These are phyloP conservation scores for Vidua chalybeata DNA, from an alignment of 2,113 vertebrate species.

Conservation along the genomic window DNA sequence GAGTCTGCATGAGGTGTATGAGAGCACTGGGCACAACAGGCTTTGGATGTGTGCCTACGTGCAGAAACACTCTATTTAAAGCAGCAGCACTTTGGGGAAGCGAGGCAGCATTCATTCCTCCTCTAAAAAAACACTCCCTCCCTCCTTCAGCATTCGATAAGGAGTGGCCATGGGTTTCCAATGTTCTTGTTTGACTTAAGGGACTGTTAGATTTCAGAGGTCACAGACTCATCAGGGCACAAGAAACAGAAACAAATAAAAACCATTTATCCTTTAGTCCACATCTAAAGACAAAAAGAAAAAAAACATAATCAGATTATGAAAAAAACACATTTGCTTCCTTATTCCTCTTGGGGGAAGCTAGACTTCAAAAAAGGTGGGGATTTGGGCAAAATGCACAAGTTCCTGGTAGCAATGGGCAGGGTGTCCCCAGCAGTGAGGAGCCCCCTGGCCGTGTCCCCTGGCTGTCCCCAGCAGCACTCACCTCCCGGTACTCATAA, in stretches of 20 bases:
- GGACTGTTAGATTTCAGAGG: conserved; percentile 38
- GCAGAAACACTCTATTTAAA: conserved; percentile 58
- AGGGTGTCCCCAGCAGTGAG: background rate
- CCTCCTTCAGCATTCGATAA: background rate
- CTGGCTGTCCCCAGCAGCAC: conserved; percentile 10
- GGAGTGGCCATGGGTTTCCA: background rate
- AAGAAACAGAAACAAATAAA: conserved; percentile 28
- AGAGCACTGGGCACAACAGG: conserved; percentile 47
- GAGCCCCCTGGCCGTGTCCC: background rate
- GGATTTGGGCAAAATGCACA: background rate
- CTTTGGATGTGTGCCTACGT: conserved; percentile 23
- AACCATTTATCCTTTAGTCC: conserved; percentile 4
- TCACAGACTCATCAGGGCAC: conserved; percentile 2
- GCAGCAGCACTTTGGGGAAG: conserved; percentile 11
- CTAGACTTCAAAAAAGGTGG: background rate
- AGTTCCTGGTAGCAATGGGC: rapidly evolving
- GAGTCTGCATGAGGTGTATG: conserved; percentile 49
- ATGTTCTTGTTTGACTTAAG: conserved; percentile 12
- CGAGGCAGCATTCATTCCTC: background rate
- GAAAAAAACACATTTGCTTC: background rate
- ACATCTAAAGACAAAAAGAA: background rate
- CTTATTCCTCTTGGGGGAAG: background rate
- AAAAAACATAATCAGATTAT: background rate
- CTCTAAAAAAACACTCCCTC: background rate
- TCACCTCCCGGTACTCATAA: conserved; percentile 74